These are phyloP conservation scores for Drosophila picticornis DNA, from an alignment of 2,888 invertebrate species.

Conservation along the genomic window DNA sequence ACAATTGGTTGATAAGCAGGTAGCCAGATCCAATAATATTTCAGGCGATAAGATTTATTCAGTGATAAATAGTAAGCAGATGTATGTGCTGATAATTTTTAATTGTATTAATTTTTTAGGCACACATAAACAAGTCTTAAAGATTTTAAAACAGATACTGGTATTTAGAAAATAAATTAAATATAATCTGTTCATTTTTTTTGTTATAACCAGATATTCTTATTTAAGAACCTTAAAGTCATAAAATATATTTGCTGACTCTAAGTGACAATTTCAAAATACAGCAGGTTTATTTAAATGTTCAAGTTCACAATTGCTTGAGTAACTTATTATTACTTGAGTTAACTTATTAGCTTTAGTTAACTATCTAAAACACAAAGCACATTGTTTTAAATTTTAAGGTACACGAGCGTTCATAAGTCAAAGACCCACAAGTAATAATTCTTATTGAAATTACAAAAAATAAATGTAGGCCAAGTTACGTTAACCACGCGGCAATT, in stretches of 20 bases:
- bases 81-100: not conserved
- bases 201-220: not conserved
- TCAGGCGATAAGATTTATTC: conserved; percentile 38
- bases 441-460: not conserved
- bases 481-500: not conserved
- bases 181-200: not conserved
- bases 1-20: conserved; percentile 34
- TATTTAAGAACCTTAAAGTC: not conserved
- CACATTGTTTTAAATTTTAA: not conserved
- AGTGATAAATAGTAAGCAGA: conserved; percentile 4
- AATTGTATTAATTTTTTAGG: not conserved
- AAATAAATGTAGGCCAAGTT: not conserved
- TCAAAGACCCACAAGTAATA: not conserved
- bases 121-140: not conserved
- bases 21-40: conserved; percentile 21
- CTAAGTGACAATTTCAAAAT: not conserved
- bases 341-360: not conserved
- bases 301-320: not conserved
- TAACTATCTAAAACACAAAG: not conserved
- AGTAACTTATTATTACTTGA: too few species aligned
- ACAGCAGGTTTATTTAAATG: not conserved
- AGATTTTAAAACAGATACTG: not conserved
- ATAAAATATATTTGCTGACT: not conserved
- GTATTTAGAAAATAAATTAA: not conserved
- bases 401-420: not conserved